Base-by-base conservation (phyloP, 2,113 vertebrate genomes). In the Panurus biarmicus region DNA sequence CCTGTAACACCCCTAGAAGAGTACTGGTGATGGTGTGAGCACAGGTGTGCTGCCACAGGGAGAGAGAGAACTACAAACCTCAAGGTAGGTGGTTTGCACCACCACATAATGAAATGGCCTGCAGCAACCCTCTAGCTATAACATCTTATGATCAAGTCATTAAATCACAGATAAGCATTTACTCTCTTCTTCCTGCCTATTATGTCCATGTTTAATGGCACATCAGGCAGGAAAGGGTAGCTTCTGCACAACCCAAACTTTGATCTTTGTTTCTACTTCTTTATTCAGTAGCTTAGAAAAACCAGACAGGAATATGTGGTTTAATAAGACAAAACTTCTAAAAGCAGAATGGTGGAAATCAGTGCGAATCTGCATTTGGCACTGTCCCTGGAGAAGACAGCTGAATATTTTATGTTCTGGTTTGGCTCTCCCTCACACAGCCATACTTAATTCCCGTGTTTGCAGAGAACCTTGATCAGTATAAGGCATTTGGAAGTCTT, bases 41-140 rank as follows among this genome's bases (percentile, higher is more conserved):
- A 85, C 19, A 53, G 76, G 16, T 17, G 36, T 48, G 45, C 24
- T 88, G 60, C 19, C 47, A 53, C 14, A 22, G 20, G 28, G 40
- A 9, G 4, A 58, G 51, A 40, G 23, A 71, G 26, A 66, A 58
- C 20, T 14, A 12, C n/a, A 48, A 74, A 47, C 40, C 69, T 24
- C 24, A 51, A 26, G 54, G 15, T 12, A 7, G 11, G 7, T 5
- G 29, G 15, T 35, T 81, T 51, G 29, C 7, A 22, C 26, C 21
- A 25, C 0, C 0, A 23, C 2, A 0, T 16, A 53, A 31, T 24
- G 5, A 57, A 71, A 73, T 20, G 5, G 35, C 26, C 51, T 61
- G 47, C 28, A 87, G 35, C 17, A 42, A 53, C 14, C 18, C 71
- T 24, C 33, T 51, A 47, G 6, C 48, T 66, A 33, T 7, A 65